Base-by-base conservation (phyloP, 2,888 invertebrate species). In the Plemyria rubiginata region DNA sequence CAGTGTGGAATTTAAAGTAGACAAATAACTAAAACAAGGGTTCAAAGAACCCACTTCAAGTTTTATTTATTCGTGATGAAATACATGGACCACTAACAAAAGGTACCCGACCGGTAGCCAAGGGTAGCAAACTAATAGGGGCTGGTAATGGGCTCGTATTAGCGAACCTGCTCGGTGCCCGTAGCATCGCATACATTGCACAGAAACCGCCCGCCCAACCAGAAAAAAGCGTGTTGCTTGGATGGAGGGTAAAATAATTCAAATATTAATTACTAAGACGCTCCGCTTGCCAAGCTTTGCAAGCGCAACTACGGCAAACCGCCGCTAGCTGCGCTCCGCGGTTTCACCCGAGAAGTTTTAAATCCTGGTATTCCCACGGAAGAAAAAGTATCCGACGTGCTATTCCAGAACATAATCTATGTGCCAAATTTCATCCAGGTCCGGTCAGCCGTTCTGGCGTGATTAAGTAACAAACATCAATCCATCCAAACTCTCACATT, bases 81-180 rank as follows among this genome's bases (percentile, higher is more conserved):
- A 60, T 36, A 60, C 15, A 45, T 15, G 40, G 38, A 2, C 56
- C 45, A 43, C 12, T 45, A 60, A 49, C 59, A 59, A 60, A 32
- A 54, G 54, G 53, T 46, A 57, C 50, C 15, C 56, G 22, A 29
- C 53, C 40, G 54, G 41, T 40, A 52, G 43, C 43, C 32, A 41
- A 38, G 45, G 53, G 46, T 48, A 51, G 57, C 50, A 40, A 58
- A 57, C 61, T 54, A 56, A 53, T 62, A 52, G 43, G 55, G 58
- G 54, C 45, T 43, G 38, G 36, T 38, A 60, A 53, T 32, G 22
- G 60, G 36, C 32, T 48, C 48, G 52, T 51, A 62, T 65, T 61
- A 60, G 50, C 28, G 48, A 38, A 22, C 40, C 54, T 54, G 53
- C 36, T 43, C 56, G 22, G 22, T 22, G 36, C 11, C 45, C 46